Base-by-base conservation (phyloP, 2,113 vertebrate species). In the Strix aluco region DNA sequence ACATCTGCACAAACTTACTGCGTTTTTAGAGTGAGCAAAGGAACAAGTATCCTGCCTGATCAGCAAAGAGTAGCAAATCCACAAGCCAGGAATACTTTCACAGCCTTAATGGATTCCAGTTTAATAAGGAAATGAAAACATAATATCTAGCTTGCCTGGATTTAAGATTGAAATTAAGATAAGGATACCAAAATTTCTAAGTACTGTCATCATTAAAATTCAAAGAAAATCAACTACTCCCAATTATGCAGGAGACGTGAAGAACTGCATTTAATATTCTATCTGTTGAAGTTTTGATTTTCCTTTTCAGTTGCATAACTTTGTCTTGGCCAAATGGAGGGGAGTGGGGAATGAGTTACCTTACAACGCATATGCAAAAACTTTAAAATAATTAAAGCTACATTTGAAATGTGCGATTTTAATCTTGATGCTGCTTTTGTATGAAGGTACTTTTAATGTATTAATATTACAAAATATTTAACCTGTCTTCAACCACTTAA, bases 51-150 rank as follows among this genome's bases (percentile, higher is more conserved):
- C 30, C 51, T 92, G 71, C 25, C 38, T 58, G 83, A 29, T 84
- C 91, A 90, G 59, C 75, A 86, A 83, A 89, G 46, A 52, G 40
- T 2, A 80, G 49, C 54, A 70, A 62, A 92, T 83, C 51, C 1
- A 0, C 32, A 46, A 78, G 42, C 57, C 72, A 91, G 51, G 26
- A 88, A 58, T 54, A 86, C 59, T 32, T 88, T 90, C 25, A 32
- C 21, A 54, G 13, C 27, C 19, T 42, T 54, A 78, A 36, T 67
- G 42, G 21, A 62, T 86, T 92, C 40, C 46, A 47, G 57, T 81
- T 95, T 70, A 88, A 86, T 90, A 90, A 86, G 51, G 59, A 86
- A 91, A 83, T 81, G 14, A 94, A 88, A 94, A 62, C 5, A 19
- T 67, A 32, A 1, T 90, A 49, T 66, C 54, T 94, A 40, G 19